Conservation (phyloP, 2,888 invertebrate genomes). For the Yponomeuta sedellus region DNA sequence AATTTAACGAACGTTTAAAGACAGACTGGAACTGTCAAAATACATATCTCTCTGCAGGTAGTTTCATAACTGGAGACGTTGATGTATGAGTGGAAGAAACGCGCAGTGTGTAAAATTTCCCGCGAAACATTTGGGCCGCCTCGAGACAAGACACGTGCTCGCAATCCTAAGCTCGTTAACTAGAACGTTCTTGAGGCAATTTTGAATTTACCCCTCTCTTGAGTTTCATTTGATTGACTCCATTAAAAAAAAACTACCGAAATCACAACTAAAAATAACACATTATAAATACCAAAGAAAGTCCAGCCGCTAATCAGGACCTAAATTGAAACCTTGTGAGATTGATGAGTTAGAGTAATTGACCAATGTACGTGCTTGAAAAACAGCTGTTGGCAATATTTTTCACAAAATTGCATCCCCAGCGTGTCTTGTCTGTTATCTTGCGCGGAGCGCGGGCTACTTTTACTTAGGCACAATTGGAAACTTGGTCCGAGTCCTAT, state of each 20-base stretch:
- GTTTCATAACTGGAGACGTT: constrained; percentile 60
- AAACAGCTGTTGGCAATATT: too few species aligned
- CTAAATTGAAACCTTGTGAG: too few species aligned
- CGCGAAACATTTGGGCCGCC: constrained; percentile 52
- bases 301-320: constrained; percentile 11
- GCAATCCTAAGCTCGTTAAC: constrained; percentile 68
- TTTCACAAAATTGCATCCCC: too few species aligned
- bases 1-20: constrained; percentile 21
- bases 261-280: background rate
- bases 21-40: constrained; percentile 42
- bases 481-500: constrained; percentile 67
- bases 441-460: constrained; percentile 26
- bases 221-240: constrained; percentile 43
- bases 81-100: constrained; percentile 50
- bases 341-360: too few species aligned
- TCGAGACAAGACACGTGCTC: constrained; percentile 49
- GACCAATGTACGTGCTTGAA: too few species aligned
- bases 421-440: too few species aligned
- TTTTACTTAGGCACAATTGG: constrained; percentile 70
- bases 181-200: constrained; percentile 52
- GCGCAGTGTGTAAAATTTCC: constrained; percentile 25
- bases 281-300: background rate
- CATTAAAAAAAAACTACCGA: constrained; percentile 9
- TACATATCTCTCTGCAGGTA: constrained; percentile 51
- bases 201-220: constrained; percentile 50